Conservation (phyloP, 2,797 vertebrate genomes). For the Linurgus olivaceus region DNA sequence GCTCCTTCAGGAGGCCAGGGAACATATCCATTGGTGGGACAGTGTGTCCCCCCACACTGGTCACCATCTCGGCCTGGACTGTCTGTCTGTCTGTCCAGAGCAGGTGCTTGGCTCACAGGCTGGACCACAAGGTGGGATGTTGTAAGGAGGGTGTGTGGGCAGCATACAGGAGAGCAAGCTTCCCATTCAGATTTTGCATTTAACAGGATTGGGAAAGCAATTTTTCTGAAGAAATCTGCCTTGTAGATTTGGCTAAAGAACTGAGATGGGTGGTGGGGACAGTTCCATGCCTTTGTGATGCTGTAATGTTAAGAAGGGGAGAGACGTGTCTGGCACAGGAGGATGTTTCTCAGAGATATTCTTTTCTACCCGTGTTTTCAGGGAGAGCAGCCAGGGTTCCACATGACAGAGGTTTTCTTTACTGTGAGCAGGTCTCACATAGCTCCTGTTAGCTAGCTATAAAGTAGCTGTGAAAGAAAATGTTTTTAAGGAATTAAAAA, state of each 20-base stretch:
- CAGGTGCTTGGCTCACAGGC: neutral
- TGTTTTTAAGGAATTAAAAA: neutral
- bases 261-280: neutral
- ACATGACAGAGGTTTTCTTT: neutral
- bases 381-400: neutral
- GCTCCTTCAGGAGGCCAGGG: neutral
- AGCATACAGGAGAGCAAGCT: neutral
- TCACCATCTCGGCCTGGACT: neutral
- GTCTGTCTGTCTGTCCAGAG: neutral
- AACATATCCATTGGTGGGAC: neutral
- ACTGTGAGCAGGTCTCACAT: neutral
- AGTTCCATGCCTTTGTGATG: neutral
- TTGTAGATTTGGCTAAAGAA: neutral
- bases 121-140: neutral
- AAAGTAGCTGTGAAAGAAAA: neutral
- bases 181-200: neutral
- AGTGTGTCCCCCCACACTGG: accelerated
- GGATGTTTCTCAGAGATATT: neutral
- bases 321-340: neutral
- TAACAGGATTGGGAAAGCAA: neutral
- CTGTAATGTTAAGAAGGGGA: neutral
- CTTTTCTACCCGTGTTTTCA: neutral
- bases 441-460: neutral
- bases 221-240: neutral
- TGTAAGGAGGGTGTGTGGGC: neutral